Evolutionary conservation across 2,113 vertebrate genomes (phyloP), one percentile per base, ranked within the genome.

Genomic region (Calyptomena viridis): DNA sequence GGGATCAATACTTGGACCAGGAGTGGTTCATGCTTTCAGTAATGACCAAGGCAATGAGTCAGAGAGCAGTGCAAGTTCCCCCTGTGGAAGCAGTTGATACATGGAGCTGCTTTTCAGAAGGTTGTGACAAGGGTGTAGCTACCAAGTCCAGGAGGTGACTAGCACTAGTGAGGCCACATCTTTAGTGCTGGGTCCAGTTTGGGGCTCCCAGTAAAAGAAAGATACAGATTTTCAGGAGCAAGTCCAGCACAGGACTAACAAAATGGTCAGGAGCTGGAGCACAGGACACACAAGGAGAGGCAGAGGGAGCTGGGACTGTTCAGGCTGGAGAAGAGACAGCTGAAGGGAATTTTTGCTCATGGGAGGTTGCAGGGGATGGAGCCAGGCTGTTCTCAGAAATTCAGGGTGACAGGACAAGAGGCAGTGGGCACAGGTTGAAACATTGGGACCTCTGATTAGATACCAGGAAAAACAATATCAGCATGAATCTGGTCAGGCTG

Each of bases 51-150:
- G 13, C 24, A 93, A 55, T 14, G 14, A 30, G 39, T 68, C 13
- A 84, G 60, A 53, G 33, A 15, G 46, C 20, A 59, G 4, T 39
- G 21, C 24, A 77, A 64, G 8, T 24, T 77, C 81, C 64, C 14
- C 14, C 20, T 42, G 21, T 2, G 5, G 42, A 16, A 91, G 33
- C 14, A 33, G n/a, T 16, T 0, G 0, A 25, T 31, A 58, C 14
- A 31, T 8, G 18, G 22, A 27, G 28, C 76, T 95, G 56, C 35
- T 67, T 0, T 47, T 87, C 39, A 60, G 37, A 59, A 39, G 22
- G 22, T 27, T 7, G 6, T 14, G 44, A 5, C 42, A 94, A 79
- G 39, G 46, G n/a, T 30, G 15, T 60, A 75, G 40, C 25, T 33
- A 63, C 39, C 28, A 52, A 30, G 17, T 24, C 5, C 53, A 59